A percentile compares a stretch with the other conserved stretches of the same genome.
These are phyloP conservation scores for Calidris pygmaea DNA, from an alignment of 2,113 vertebrate genomes.

Conservation along the genomic window DNA sequence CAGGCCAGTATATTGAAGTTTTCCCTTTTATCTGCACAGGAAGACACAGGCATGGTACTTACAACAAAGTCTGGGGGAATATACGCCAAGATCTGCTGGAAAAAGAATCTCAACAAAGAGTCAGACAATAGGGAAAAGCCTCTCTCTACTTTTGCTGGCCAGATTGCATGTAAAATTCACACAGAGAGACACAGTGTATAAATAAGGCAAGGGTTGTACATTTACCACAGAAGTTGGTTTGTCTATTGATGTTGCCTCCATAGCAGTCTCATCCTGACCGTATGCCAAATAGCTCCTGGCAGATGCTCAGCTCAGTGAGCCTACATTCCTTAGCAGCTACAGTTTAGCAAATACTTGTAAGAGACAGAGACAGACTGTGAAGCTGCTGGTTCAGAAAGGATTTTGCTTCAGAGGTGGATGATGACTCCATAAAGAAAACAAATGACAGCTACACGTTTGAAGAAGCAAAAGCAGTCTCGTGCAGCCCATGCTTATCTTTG, in stretches of 20 bases:
- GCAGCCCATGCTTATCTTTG: background rate
- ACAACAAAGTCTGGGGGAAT: background rate
- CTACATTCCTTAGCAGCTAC: constrained; percentile 6
- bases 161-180: background rate
- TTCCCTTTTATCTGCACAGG: background rate
- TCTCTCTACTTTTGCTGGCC: background rate
- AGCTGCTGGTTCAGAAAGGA: constrained; percentile 6
- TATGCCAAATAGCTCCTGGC: constrained; percentile 42
- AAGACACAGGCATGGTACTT: background rate
- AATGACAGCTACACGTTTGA: background rate
- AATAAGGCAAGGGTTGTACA: background rate
- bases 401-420: background rate
- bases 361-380: constrained; percentile 16
- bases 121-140: background rate
- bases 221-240: constrained; percentile 16
- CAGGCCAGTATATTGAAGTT: background rate
- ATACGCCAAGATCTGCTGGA: background rate
- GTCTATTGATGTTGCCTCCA: constrained; percentile 9
- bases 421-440: background rate
- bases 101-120: background rate
- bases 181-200: background rate
- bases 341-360: constrained; percentile 21
- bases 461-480: background rate
- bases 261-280: background rate
- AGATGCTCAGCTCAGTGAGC: constrained; percentile 32